Base-by-base conservation (phyloP, 1,140 invertebrate species). In the Ylistrum balloti region DNA sequence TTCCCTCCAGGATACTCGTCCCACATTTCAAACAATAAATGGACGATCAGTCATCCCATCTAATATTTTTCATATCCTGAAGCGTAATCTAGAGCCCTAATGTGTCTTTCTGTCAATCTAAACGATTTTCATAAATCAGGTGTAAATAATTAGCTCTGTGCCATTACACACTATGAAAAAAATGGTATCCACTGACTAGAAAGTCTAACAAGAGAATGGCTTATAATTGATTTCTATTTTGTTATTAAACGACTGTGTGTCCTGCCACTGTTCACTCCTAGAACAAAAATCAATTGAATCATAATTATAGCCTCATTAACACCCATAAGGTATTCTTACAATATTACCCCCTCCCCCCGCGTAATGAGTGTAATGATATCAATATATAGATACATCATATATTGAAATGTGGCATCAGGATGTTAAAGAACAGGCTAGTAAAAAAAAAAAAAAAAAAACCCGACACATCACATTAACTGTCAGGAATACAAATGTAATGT, bases 121-220 rank as follows among this genome's bases (percentile, higher is more conserved):
- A 74, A 28, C 20, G 56, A 74, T 74, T 28, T 74, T 28, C 56
- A 74, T 74, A 74, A 74, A 74, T 74, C 56, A 74, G 3, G 56
- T 9, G 22, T 74, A 74, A 74, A n/a, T 74, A 74, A 74, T 74
- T 74, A 74, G 56, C 56, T 74, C n/a, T 74, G 56, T 28, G 56
- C n/a, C 5, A 74, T 74, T 74, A 74, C 56, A 74, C 56, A 74
- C 56, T 74, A n/a, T 74, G 56, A 74, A 74, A 74, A n/a, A n/a
- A 74, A n/a, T 74, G 9, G 56, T 28, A 74, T 74, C n/a, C 56
- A 74, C 56, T 5, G 56, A 74, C 56, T 74, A 74, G 56, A 74
- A 74, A 74, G 17, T 74, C n/a, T 74, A 74, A n/a, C 15, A 74
- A 28, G 56, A 5, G n/a, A 74, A 74, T 20, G 3, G 45, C 15